These are phyloP conservation scores for Rhynchophorus ferrugineus DNA, from an alignment of 1,140 invertebrate genomes.

Conservation along the genomic window DNA sequence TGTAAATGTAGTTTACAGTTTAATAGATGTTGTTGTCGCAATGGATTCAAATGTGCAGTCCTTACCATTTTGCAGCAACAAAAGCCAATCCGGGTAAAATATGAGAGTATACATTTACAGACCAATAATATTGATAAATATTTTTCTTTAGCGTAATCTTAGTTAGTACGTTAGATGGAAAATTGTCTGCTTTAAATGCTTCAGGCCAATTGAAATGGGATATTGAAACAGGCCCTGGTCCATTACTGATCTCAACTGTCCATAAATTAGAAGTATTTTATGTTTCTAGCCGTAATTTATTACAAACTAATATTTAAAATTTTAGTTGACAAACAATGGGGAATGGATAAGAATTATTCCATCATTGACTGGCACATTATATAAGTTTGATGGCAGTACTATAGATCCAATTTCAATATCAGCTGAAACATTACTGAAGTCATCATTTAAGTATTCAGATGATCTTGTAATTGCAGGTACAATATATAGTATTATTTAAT, in stretches of 20 bases:
- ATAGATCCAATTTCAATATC: slow-evolving; percentile 81
- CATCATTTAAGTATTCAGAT: slow-evolving; percentile 77
- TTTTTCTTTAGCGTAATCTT: slow-evolving; percentile 59
- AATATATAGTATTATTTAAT: slow-evolving; percentile 5
- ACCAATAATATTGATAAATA: background rate
- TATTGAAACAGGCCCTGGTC: slow-evolving; percentile 60
- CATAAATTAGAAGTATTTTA: slow-evolving; percentile 65
- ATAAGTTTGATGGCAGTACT: slow-evolving; percentile 82
- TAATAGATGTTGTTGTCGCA: slow-evolving; percentile 12
- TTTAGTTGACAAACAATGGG: slow-evolving; percentile 75
- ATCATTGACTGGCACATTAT: slow-evolving; percentile 81
- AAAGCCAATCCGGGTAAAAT: slow-evolving; percentile 23
- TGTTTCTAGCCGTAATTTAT: slow-evolving; percentile 12
- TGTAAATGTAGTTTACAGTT: slow-evolving; percentile 17
- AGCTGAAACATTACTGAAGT: slow-evolving; percentile 74
- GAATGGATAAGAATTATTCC: slow-evolving; percentile 83
- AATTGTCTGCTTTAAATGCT: slow-evolving; percentile 67
- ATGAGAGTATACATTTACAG: background rate
- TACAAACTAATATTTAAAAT: background rate
- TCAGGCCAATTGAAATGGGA: slow-evolving; percentile 68
- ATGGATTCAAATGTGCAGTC: slow-evolving; percentile 10
- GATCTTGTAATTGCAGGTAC: slow-evolving; percentile 79
- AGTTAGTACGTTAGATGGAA: slow-evolving; percentile 83
- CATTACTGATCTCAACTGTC: slow-evolving; percentile 76
- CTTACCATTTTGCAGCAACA: slow-evolving; percentile 24